Evolutionary conservation across 1,140 invertebrate species (phyloP).

Genomic region (Drosophila navojoa): DNA sequence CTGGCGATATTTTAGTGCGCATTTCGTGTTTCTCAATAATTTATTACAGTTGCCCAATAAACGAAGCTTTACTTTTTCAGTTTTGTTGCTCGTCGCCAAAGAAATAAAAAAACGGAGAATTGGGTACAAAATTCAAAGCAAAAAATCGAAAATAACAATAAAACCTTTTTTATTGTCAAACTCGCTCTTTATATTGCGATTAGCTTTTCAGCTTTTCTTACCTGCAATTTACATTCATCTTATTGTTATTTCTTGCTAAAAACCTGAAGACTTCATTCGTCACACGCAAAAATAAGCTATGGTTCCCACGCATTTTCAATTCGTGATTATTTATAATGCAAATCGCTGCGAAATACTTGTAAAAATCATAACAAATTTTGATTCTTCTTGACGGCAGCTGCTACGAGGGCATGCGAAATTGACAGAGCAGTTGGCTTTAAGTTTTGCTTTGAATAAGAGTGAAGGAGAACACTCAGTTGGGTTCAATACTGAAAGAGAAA

Average conservation of each 20-base stretch:
- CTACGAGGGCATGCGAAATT: conserved; percentile 31
- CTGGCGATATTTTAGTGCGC: conserved; percentile 57
- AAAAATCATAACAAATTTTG: conserved; percentile 35
- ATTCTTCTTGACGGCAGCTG: conserved; percentile 33
- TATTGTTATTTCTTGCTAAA: conserved; percentile 42
- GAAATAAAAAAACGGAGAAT: conserved; percentile 9
- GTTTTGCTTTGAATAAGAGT: neutral
- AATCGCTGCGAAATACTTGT: conserved; percentile 21
- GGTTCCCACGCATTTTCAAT: conserved; percentile 78
- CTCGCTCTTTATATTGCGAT: conserved; percentile 64
- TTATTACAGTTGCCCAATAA: conserved; percentile 81
- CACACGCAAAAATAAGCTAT: conserved; percentile 61
- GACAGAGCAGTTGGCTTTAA: conserved; percentile 3
- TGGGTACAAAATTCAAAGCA: neutral
- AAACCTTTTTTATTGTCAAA: conserved; percentile 74
- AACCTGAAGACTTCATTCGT: conserved; percentile 53
- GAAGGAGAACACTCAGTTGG: neutral
- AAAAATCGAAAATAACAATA: conserved; percentile 21
- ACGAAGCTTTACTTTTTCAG: conserved; percentile 38
- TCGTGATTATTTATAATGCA: conserved; percentile 61
- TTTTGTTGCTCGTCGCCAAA: conserved; percentile 37
- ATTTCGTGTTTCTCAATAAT: conserved; percentile 82
- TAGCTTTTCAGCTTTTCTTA: conserved; percentile 67
- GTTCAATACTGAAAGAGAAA: neutral
- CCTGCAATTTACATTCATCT: conserved; percentile 41